Conservation (phyloP, 2,113 vertebrate species). For the Cinclus cinclus region DNA sequence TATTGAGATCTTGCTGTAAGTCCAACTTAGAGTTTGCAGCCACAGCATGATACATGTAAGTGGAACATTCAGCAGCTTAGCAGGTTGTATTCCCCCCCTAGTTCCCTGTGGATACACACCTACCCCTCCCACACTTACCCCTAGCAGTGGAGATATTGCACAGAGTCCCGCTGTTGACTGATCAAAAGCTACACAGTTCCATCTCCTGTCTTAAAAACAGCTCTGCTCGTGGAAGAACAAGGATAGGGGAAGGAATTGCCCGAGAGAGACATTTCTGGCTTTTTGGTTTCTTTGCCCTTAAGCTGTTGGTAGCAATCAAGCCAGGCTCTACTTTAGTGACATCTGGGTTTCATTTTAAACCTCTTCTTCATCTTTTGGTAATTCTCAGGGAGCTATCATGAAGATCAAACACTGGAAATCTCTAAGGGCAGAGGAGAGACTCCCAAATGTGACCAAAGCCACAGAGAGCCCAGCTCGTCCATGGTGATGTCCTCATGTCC, state of each 20-base stretch:
- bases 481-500: neutral
- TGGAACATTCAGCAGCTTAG: neutral
- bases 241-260: neutral
- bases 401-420: neutral
- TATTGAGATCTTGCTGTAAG: neutral
- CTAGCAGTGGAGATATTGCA: neutral
- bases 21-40: neutral
- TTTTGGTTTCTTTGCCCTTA: neutral
- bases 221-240: neutral
- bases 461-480: neutral
- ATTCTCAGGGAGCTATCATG: neutral
- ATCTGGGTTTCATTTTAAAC: neutral
- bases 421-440: neutral
- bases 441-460: neutral
- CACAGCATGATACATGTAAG: neutral
- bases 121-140: neutral
- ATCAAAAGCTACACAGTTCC: neutral
- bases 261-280: neutral
- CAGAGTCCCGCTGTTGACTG: neutral
- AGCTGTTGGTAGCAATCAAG: neutral
- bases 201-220: neutral
- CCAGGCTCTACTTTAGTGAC: neutral
- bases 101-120: neutral
- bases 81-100: neutral
- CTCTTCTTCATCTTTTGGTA: neutral